These are phyloP conservation scores for Heliocidaris erythrogramma DNA, from an alignment of 35 echinoderm and acorn worm species.

Conservation along the genomic window DNA sequence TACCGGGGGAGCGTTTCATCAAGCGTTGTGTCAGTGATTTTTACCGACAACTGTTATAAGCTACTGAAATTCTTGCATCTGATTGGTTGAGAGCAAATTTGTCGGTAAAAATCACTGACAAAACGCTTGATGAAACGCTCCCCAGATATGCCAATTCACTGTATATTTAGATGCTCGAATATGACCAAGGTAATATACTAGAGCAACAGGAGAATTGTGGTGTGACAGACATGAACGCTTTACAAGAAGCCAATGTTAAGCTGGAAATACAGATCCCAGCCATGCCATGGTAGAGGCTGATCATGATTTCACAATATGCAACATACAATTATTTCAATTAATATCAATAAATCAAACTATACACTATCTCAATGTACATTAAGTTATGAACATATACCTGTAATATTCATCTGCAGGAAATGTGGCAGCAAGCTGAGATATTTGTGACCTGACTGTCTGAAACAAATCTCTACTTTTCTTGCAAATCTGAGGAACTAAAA, in stretches of 20 bases:
- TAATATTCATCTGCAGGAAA: conserved; percentile 89
- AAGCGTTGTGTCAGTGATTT: no score
- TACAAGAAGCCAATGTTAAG: not conserved
- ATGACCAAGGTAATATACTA: no score
- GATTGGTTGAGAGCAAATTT: no score
- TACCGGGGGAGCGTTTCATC: no score
- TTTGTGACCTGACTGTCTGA: conserved; percentile 59
- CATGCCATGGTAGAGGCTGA: not conserved
- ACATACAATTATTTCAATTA: not conserved
- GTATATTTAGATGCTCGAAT: no score
- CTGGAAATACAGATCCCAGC: not conserved
- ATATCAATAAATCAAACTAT: conserved; percentile 4
- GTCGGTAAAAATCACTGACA: no score
- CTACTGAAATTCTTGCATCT: no score
- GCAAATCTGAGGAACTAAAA: conserved; percentile 74
- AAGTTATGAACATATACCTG: conserved; percentile 54
- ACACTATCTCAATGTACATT: not conserved
- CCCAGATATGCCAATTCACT: no score
- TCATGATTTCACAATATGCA: not conserved
- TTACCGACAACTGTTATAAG: no score
- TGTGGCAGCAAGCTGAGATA: conserved; percentile 60
- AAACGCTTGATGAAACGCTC: no score
- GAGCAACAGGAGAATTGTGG: no score
- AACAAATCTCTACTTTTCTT: conserved; percentile 80
- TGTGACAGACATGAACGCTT: not conserved